Evolutionary conservation across 2,113 vertebrate species (phyloP).

Genomic region (Collichthys lucidus): DNA sequence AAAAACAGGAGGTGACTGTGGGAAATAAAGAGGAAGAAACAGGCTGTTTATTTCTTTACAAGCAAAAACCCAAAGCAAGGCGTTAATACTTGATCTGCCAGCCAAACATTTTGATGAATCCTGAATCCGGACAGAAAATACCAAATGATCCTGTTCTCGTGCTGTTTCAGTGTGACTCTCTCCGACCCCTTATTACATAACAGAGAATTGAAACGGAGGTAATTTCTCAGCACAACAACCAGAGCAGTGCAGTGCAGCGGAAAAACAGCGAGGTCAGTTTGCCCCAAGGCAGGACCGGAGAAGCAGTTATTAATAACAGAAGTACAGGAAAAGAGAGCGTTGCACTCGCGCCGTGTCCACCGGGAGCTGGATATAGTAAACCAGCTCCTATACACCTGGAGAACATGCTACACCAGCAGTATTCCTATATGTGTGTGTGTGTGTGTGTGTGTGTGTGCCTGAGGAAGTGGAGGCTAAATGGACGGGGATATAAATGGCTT

Average conservation of each 20-base stretch:
- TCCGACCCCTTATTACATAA: conserved; percentile 43
- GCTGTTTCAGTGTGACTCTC: background rate
- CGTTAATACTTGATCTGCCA: conserved; percentile 9
- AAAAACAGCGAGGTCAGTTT: conserved; percentile 70
- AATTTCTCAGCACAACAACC: conserved; percentile 56
- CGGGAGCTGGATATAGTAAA: conserved; percentile 56
- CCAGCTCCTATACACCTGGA: conserved; percentile 54
- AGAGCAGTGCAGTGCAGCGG: conserved; percentile 41
- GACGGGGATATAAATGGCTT: background rate
- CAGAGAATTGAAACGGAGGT: conserved; percentile 48
- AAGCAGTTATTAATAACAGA: conserved; percentile 79
- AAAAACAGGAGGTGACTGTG: conserved; percentile 18
- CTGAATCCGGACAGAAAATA: background rate
- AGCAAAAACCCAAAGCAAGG: conserved; percentile 24
- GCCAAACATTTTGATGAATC: conserved; percentile 22
- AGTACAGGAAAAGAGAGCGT: conserved; percentile 35
- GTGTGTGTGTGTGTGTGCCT: background rate
- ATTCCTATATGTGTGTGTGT: conserved; percentile 6
- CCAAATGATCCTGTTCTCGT: background rate
- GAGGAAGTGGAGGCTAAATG: background rate
- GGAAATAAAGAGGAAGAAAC: background rate
- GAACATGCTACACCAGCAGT: conserved; percentile 54
- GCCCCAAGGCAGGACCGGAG: conserved; percentile 64
- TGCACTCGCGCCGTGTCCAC: conserved; percentile 40
- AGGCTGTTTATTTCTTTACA: conserved; percentile 15